A percentile compares a stretch with the other conserved stretches of the same genome.
These are phyloP conservation scores for Parotocinclus haroldoi DNA, from an alignment of 2,797 vertebrate species.

Conservation along the genomic window DNA sequence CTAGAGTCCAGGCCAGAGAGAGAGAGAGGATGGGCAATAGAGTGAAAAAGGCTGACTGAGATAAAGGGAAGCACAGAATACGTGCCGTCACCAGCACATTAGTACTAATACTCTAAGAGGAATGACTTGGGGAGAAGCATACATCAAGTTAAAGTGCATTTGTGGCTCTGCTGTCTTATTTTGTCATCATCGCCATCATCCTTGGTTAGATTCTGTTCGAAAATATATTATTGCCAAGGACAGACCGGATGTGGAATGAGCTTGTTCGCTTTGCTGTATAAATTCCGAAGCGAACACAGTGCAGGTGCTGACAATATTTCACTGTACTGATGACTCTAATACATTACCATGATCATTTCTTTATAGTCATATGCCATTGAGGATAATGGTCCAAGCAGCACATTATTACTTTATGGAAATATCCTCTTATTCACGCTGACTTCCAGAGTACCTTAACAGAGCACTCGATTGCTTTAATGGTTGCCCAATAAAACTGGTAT, in stretches of 20 bases:
- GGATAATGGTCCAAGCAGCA: slow-evolving; percentile 15
- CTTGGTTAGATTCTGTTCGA: slow-evolving; percentile 60
- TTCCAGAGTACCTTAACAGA: slow-evolving; percentile 12
- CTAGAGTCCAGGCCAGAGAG: slow-evolving; percentile 67
- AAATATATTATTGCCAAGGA: slow-evolving; percentile 55
- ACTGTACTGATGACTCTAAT: slow-evolving; percentile 1
- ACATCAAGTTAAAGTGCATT: slow-evolving; percentile 41
- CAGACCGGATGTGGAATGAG: slow-evolving; percentile 41
- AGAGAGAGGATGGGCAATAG: slow-evolving; percentile 10
- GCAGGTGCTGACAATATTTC: slow-evolving; percentile 7
- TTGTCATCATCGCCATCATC: slow-evolving; percentile 55
- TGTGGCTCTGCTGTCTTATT: slow-evolving; percentile 48
- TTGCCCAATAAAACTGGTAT: slow-evolving; percentile 7
- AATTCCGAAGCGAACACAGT: slow-evolving; percentile 22
- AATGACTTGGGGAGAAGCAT: slow-evolving; percentile 40
- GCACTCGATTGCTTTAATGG: slow-evolving; percentile 11
- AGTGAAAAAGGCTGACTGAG: slow-evolving; percentile 33
- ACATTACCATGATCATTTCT: background rate
- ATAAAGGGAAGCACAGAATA: slow-evolving; percentile 30
- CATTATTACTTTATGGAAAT: slow-evolving; percentile 29
- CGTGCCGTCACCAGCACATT: slow-evolving; percentile 46
- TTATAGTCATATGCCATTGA: slow-evolving; percentile 1
- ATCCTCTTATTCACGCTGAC: slow-evolving; percentile 11
- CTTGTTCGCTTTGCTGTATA: background rate
- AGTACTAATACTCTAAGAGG: slow-evolving; percentile 42